Conservation (phyloP, 2,113 vertebrate species). For the Phaethon lepturus region DNA sequence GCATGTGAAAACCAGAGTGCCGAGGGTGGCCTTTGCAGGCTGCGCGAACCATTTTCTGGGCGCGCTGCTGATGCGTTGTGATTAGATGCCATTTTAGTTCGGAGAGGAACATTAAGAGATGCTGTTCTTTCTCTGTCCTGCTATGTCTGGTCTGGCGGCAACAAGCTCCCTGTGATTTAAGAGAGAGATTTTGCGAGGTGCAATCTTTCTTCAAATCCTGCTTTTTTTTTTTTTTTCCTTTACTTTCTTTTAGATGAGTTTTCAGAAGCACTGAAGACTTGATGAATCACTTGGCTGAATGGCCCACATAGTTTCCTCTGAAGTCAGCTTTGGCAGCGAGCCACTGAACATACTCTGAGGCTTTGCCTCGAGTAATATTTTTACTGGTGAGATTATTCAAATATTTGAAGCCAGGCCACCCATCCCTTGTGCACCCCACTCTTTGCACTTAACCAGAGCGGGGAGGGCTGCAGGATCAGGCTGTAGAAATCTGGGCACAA, state of each 20-base stretch:
- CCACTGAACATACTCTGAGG: constrained; percentile 1
- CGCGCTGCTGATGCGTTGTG: not conserved
- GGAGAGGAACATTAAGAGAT: accelerated
- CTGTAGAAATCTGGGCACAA: not conserved
- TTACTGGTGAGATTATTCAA: constrained; percentile 15
- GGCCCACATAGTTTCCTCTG: constrained; percentile 50
- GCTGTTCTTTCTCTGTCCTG: not conserved
- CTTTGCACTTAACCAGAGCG: not conserved
- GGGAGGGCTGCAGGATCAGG: not conserved
- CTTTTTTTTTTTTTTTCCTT: not conserved
- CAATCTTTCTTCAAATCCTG: not conserved
- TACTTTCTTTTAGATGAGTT: not conserved
- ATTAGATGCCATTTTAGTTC: constrained; percentile 17
- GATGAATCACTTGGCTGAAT: constrained; percentile 45
- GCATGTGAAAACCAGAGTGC: not conserved
- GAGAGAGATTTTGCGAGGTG: not conserved
- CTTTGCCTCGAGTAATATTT: constrained; percentile 7
- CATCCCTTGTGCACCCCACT: not conserved
- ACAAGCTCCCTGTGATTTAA: not conserved
- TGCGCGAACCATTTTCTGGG: not conserved
- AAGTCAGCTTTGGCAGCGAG: constrained; percentile 35
- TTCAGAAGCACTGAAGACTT: not conserved
- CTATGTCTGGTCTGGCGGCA: not conserved
- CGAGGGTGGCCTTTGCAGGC: not conserved
- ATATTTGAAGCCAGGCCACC: not conserved